A percentile compares a stretch with the other conserved stretches of the same genome.
Evolutionary conservation across 2,797 vertebrate genomes (phyloP).

Genomic region (Coendou prehensilis): DNA sequence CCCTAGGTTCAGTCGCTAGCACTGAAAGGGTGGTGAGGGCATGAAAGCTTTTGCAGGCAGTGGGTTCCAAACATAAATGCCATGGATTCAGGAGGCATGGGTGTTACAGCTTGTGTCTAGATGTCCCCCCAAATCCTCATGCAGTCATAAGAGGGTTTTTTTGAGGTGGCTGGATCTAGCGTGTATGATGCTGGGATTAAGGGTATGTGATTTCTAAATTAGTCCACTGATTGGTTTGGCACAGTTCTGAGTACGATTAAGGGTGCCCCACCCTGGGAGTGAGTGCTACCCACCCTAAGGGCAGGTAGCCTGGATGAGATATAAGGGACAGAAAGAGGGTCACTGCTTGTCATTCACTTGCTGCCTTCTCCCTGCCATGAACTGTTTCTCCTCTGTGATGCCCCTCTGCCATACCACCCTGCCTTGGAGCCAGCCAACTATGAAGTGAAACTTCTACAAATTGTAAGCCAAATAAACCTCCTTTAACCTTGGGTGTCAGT

Average conservation of each 20-base stretch:
- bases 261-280: background rate
- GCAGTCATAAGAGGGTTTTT: background rate
- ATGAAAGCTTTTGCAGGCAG: background rate
- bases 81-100: background rate
- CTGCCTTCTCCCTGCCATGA: background rate
- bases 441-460: background rate
- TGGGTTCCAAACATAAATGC: background rate
- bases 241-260: background rate
- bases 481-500: background rate
- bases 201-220: background rate
- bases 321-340: background rate
- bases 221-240: background rate
- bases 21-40: background rate
- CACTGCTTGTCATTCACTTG: background rate
- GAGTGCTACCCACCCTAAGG: background rate
- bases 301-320: too few species aligned
- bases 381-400: background rate
- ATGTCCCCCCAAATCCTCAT: background rate
- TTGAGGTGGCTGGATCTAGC: background rate
- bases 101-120: background rate
- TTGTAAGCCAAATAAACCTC: background rate
- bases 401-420: background rate
- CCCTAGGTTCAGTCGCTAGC: background rate
- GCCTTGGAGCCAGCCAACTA: background rate
- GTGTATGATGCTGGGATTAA: background rate